These are phyloP conservation scores for Spheniscus humboldti DNA, from an alignment of 2,797 vertebrate genomes.

Conservation along the genomic window DNA sequence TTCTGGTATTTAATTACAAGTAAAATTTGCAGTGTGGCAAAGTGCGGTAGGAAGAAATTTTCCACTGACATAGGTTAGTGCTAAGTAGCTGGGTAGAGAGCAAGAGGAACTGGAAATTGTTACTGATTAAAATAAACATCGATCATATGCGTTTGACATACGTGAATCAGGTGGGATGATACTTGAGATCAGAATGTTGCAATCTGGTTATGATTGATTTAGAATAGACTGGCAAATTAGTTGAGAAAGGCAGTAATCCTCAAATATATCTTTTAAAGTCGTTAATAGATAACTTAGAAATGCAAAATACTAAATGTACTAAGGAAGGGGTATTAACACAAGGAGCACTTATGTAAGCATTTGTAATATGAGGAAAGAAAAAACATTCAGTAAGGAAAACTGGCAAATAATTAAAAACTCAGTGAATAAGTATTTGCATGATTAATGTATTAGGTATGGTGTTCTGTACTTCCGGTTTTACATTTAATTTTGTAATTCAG, in stretches of 20 bases:
- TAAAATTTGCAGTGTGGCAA: background rate
- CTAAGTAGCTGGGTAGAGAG: background rate
- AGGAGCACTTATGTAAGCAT: background rate
- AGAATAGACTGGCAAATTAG: background rate
- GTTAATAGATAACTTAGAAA: background rate
- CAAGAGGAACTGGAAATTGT: background rate
- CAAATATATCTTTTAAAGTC: background rate
- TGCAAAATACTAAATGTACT: background rate
- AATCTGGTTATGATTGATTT: background rate
- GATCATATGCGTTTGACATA: accelerated
- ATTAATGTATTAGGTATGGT: background rate
- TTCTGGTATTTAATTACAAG: background rate
- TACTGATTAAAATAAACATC: background rate
- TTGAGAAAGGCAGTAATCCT: background rate
- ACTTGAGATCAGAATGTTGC: background rate
- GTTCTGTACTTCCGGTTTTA: background rate
- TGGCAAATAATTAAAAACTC: background rate
- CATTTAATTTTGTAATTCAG: background rate
- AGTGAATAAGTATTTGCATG: background rate
- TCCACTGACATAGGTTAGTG: background rate
- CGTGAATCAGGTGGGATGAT: background rate
- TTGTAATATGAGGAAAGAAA: background rate
- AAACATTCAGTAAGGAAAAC: background rate
- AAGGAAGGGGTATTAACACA: background rate
- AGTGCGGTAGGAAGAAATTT: background rate